These are phyloP conservation scores for Drosophila bipectinata DNA, from an alignment of 1,140 invertebrate genomes.

Conservation along the genomic window DNA sequence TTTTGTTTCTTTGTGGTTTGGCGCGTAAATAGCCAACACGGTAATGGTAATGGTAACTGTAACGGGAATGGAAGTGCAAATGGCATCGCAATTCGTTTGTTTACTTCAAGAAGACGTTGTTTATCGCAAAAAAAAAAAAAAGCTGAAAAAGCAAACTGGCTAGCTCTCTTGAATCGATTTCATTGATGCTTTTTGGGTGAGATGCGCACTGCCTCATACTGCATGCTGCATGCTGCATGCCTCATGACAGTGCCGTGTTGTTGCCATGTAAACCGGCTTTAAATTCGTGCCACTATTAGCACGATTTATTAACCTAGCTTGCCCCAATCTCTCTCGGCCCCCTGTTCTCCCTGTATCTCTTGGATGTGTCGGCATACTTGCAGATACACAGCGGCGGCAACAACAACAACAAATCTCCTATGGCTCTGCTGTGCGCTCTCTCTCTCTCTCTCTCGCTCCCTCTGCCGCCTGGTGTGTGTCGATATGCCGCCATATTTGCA, in stretches of 20 bases:
- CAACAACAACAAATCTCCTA: constrained; percentile 1
- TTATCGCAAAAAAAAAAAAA: constrained; percentile 47
- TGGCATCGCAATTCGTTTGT: constrained; percentile 31
- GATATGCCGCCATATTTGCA: constrained; percentile 79
- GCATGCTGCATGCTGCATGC: constrained; percentile 12
- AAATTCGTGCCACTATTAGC: constrained; percentile 82
- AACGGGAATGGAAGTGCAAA: not conserved
- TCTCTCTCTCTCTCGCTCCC: constrained; percentile 24
- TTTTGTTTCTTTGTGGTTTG: constrained; percentile 19
- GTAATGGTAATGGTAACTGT: not conserved
- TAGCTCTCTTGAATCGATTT: constrained; percentile 42
- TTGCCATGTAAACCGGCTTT: constrained; percentile 73
- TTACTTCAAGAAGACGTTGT: constrained; percentile 42
- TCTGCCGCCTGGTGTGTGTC: constrained; percentile 53
- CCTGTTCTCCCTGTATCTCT: constrained; percentile 6
- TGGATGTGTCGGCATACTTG: constrained; percentile 56
- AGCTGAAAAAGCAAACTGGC: constrained; percentile 15
- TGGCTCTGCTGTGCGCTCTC: constrained; percentile 11
- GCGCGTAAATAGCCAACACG: constrained; percentile 42
- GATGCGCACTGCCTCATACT: constrained; percentile 19
- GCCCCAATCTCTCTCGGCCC: constrained; percentile 15
- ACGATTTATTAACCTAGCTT: constrained; percentile 79
- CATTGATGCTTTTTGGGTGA: constrained; percentile 63
- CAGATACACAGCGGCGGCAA: constrained; percentile 64
- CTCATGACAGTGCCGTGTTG: constrained; percentile 21